Evolutionary conservation across 2,113 vertebrate species (phyloP), one percentile per base, ranked within the genome.

Genomic region (Salvelinus namaycush): DNA sequence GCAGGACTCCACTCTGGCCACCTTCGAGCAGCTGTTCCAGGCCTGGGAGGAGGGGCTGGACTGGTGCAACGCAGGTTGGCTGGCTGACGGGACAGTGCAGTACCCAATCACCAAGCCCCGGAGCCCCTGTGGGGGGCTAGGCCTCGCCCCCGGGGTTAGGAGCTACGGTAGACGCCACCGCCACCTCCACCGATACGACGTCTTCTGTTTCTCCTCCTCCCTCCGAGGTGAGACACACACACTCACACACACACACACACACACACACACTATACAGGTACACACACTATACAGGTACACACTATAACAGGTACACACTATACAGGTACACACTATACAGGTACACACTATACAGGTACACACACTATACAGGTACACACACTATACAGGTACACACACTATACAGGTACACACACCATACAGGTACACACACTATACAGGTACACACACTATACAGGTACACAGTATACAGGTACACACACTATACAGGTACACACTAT

Each of bases 51-150:
- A 96, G 48, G 96, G 96, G 0, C 81, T 98, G 79, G 92, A 97
- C 86, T 97, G 96, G 95, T 97, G 96, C 84, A 97, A 95, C 0
- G 96, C 95, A 0, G 96, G 96, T 51, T 98, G 97, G 96, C 86
- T 98, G 85, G 91, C 92, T 0, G 97, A 98, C 0, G 95, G 94
- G 59, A 95, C 96, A 0, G 96, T 96, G 76, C 95, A 94, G 84
- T 98, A 96, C 80, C 97, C 96, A 20, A 93, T 97, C 84, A 90
- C 89, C 0, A 73, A 49, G 78, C 91, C 96, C 4, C 92, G 96
- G 29, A 85, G 80, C 24, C 87, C 91, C 18, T 98, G 97, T 0
- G 96, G 96, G 0, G 96, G 96, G 0, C 51, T 84, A 20, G 80
- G 77, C 29, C 83, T 95, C 1, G 92, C 93, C 0, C 94, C 96